Conservation (phyloP, 2,797 vertebrate species). For the Sebastes baramenuke region DNA sequence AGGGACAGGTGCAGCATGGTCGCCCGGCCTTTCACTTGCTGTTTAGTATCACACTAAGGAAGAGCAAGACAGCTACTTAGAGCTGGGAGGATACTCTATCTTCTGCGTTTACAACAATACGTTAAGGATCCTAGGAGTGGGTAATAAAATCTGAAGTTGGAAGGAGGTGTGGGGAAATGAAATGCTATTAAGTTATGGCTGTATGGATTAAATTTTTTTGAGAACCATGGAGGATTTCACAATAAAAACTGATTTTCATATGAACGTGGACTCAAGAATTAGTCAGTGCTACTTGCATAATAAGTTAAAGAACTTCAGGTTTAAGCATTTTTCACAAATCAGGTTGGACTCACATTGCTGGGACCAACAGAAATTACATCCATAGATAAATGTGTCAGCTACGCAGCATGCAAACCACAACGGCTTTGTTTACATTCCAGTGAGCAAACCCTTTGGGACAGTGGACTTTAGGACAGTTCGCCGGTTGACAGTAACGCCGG, state of each 20-base stretch:
- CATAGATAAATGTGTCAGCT: not conserved
- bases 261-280: not conserved
- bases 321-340: not conserved
- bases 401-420: not conserved
- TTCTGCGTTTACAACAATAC: not conserved
- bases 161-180: not conserved
- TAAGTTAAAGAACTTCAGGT: not conserved
- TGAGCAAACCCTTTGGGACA: not conserved
- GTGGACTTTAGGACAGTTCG: not conserved
- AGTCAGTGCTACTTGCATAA: not conserved
- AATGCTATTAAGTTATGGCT: not conserved
- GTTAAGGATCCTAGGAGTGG: not conserved
- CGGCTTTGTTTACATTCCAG: not conserved
- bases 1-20: conserved; percentile 55
- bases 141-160: not conserved
- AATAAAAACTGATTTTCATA: not conserved
- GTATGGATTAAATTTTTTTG: not conserved
- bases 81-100: not conserved
- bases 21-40: conserved; percentile 32
- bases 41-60: conserved; percentile 6
- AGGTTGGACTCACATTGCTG: not conserved
- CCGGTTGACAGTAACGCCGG: not conserved
- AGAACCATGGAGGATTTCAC: not conserved
- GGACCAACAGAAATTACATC: not conserved
- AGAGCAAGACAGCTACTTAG: not conserved